Conservation (phyloP, 2,888 invertebrate species). For the Malthinus seriepunctatus region DNA sequence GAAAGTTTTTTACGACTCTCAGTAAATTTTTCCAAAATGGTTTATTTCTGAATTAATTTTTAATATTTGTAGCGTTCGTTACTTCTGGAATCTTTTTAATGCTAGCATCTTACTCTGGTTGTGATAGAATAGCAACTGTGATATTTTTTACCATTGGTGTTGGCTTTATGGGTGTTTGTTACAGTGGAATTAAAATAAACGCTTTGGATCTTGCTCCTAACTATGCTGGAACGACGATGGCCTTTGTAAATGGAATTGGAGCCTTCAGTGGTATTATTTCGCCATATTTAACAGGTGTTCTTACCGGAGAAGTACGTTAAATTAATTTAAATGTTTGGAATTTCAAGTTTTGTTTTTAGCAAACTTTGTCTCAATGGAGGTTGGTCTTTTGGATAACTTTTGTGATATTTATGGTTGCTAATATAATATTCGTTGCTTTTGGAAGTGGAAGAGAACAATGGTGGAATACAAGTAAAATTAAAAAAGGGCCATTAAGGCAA, state of each 20-base stretch:
- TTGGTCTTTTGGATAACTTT: slow-evolving; percentile 81
- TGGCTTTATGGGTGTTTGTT: slow-evolving; percentile 64
- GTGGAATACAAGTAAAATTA: slow-evolving; percentile 44
- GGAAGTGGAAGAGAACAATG: slow-evolving; percentile 75
- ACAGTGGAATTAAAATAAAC: slow-evolving; percentile 67
- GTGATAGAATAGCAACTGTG: slow-evolving; percentile 1
- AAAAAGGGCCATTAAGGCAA: background rate
- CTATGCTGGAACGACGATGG: slow-evolving; percentile 64
- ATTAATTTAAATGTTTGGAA: background rate
- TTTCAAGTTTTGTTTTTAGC: slow-evolving; percentile 54
- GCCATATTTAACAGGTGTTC: slow-evolving; percentile 62
- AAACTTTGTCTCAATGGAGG: slow-evolving; percentile 71
- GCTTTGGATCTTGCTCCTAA: slow-evolving; percentile 65
- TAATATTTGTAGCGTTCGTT: background rate
- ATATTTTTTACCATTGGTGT: slow-evolving; percentile 6
- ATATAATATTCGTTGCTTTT: slow-evolving; percentile 68
- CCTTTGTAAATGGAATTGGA: slow-evolving; percentile 63
- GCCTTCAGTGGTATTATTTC: slow-evolving; percentile 64
- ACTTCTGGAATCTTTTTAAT: background rate
- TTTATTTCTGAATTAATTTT: background rate
- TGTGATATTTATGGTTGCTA: slow-evolving; percentile 67
- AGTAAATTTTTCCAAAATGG: background rate
- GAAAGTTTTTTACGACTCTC: background rate
- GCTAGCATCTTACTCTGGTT: background rate
- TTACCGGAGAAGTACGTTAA: slow-evolving; percentile 62